These are phyloP conservation scores for Caenorhabditis zanzibari DNA, from an alignment of 2,888 invertebrate genomes.

Conservation along the genomic window DNA sequence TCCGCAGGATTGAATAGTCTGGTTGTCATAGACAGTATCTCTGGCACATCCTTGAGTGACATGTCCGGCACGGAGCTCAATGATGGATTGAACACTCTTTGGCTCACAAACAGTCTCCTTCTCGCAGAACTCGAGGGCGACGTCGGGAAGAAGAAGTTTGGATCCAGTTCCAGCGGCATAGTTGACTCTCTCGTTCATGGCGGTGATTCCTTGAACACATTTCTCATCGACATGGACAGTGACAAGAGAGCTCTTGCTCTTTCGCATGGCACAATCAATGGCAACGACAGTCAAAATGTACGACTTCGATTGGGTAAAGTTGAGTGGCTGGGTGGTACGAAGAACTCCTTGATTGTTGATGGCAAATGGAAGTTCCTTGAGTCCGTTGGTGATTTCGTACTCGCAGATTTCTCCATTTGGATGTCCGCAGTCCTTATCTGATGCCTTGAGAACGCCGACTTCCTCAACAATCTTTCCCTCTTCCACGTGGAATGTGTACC, in stretches of 20 bases:
- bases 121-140: conserved; percentile 69
- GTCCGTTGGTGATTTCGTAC: conserved; percentile 91
- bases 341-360: conserved; percentile 86
- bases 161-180: conserved; percentile 91
- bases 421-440: conserved; percentile 96
- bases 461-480: conserved; percentile 90
- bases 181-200: conserved; percentile 86
- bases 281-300: conserved; percentile 97
- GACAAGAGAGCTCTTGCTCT: conserved; percentile 94
- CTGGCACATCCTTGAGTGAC: conserved; percentile 96
- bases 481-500: conserved; percentile 93
- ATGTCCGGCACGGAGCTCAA: conserved; percentile 90
- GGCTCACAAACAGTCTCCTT: conserved; percentile 70
- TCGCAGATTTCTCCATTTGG: conserved; percentile 96
- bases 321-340: conserved; percentile 93
- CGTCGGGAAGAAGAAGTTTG: conserved; percentile 87
- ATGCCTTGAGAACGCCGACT: conserved; percentile 93
- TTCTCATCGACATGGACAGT: conserved; percentile 92
- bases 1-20: conserved; percentile 71
- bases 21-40: conserved; percentile 89
- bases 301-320: conserved; percentile 94
- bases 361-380: conserved; percentile 81
- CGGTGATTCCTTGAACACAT: conserved; percentile 73
- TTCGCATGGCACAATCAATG: conserved; percentile 94
- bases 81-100: conserved; percentile 84